Evolutionary conservation across 1,140 invertebrate species (phyloP).

Genomic region (Orius laevigatus): DNA sequence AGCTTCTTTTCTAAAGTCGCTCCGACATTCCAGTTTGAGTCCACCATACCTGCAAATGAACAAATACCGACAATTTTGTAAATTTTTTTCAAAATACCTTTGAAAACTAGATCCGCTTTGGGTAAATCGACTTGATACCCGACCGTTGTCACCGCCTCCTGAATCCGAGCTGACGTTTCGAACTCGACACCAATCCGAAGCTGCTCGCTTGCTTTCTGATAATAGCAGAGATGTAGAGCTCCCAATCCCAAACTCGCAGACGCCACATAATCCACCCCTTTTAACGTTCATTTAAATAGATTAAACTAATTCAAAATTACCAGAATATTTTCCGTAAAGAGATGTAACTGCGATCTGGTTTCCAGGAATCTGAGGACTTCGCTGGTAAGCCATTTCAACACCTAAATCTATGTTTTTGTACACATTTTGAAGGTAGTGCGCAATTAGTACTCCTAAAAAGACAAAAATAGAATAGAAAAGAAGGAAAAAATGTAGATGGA

Average conservation of each 20-base stretch:
- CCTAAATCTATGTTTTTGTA: constrained; percentile 67
- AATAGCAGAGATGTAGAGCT: constrained; percentile 79
- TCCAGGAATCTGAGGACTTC: constrained; percentile 67
- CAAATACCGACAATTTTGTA: constrained; percentile 8
- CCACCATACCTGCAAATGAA: constrained; percentile 56
- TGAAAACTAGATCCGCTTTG: constrained; percentile 85
- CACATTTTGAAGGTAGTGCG: constrained; percentile 83
- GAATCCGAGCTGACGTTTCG: constrained; percentile 69
- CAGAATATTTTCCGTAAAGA: constrained; percentile 56
- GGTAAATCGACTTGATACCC: constrained; percentile 94
- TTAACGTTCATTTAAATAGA: constrained; percentile 17
- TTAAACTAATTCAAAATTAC: background rate
- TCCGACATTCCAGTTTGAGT: constrained; percentile 90
- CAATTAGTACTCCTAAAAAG: constrained; percentile 55
- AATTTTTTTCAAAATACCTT: constrained; percentile 41
- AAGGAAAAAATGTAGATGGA: background rate
- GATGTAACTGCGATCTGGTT: constrained; percentile 73
- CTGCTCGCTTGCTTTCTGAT: constrained; percentile 85
- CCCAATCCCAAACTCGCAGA: constrained; percentile 61
- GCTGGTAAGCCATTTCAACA: constrained; percentile 84
- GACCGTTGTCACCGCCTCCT: constrained; percentile 81
- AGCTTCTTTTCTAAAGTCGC: constrained; percentile 89
- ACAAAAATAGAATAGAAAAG: background rate
- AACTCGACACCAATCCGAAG: constrained; percentile 72
- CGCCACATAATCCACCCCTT: constrained; percentile 29